These are phyloP conservation scores for Misgurnus anguillicaudatus DNA, from an alignment of 2,113 vertebrate species.

Conservation along the genomic window DNA sequence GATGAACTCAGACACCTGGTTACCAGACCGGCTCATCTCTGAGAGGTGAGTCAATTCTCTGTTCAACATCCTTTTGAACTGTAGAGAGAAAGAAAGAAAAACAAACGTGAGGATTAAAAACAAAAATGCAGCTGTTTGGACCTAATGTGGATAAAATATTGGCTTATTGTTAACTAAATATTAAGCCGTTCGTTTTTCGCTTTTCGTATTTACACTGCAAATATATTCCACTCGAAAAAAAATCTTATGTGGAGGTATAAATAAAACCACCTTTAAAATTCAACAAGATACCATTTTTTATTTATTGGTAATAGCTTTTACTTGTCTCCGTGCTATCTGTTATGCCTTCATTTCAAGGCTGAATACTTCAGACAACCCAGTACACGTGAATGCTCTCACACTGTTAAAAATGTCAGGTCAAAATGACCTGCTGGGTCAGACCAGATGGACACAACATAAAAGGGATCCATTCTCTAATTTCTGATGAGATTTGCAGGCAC, in stretches of 20 bases:
- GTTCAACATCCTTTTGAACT: conserved; percentile 99
- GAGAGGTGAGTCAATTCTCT: conserved; percentile 95
- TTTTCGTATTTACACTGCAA: not conserved
- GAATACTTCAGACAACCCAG: conserved; percentile 21
- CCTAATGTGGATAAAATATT: not conserved
- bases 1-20: conserved; percentile 98
- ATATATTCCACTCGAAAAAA: not conserved
- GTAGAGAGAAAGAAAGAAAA: conserved; percentile 61
- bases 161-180: not conserved
- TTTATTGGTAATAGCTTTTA: not conserved
- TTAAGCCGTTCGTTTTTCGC: not conserved
- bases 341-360: conserved; percentile 40
- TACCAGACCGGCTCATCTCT: conserved; percentile 98
- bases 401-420: conserved; percentile 43
- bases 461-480: not conserved
- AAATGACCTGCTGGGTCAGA: conserved; percentile 40
- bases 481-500: not conserved
- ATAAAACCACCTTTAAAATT: not conserved
- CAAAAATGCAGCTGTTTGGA: not conserved
- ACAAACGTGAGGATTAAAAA: not conserved
- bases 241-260: not conserved
- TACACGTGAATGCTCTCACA: conserved; percentile 43
- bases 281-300: conserved; percentile 9
- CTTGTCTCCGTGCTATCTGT: conserved; percentile 4
- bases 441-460: conserved; percentile 7